Evolutionary conservation across 1,140 invertebrate species (phyloP).

Genomic region (Microvelia longipes): DNA sequence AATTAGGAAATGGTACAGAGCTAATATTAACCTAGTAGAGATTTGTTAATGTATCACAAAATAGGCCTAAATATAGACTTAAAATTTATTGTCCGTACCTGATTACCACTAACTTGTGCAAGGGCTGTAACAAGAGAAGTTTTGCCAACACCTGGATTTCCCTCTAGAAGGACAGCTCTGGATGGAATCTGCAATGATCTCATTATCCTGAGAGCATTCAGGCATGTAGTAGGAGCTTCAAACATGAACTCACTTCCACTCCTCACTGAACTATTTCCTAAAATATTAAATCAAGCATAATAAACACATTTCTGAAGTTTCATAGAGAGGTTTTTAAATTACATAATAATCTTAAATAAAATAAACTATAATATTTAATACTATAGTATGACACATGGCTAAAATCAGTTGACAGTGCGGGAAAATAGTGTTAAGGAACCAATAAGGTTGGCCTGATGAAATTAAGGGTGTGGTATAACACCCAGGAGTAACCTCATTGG

Average conservation of each 20-base stretch:
- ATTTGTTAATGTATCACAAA: neutral
- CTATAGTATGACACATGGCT: too few relatives aligned
- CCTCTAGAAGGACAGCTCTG: constrained; percentile 89
- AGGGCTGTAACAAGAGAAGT: constrained; percentile 87
- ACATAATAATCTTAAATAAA: too few relatives aligned
- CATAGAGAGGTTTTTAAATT: too few relatives aligned
- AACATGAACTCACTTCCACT: too few relatives aligned
- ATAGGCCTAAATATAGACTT: constrained; percentile 2
- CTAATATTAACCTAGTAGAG: neutral
- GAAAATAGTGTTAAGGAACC: too few relatives aligned
- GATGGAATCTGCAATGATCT: constrained; percentile 67
- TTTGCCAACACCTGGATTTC: constrained; percentile 95
- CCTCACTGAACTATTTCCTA: too few relatives aligned
- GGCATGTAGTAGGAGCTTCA: constrained; percentile 62
- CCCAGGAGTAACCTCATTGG: too few relatives aligned
- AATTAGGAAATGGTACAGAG: neutral
- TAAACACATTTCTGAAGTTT: too few relatives aligned
- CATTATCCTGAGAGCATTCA: constrained; percentile 70
- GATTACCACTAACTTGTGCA: constrained; percentile 63
- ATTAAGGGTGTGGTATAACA: too few relatives aligned
- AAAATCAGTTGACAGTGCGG: too few relatives aligned
- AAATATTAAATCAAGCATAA: neutral
- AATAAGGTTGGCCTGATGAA: too few relatives aligned
- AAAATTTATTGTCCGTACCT: constrained; percentile 8
- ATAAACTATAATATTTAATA: too few relatives aligned